Percentiles rank a stretch among this genome's conserved stretches.
Evolutionary conservation across 1,140 invertebrate genomes (phyloP).

Genomic region (Polypedilum pembai): DNA sequence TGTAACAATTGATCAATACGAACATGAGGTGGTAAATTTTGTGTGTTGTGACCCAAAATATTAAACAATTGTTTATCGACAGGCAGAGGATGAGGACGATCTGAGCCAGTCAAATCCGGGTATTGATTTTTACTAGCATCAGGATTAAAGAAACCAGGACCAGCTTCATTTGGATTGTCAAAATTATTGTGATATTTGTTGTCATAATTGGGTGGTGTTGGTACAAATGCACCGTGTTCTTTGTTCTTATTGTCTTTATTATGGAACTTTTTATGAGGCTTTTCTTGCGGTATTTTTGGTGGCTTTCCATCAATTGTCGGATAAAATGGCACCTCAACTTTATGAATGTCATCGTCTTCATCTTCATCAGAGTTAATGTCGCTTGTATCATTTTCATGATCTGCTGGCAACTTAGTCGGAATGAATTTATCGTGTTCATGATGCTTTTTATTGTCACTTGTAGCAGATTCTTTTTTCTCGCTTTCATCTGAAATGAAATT

Average conservation of each 20-base stretch:
- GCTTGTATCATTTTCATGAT: constrained; percentile 35
- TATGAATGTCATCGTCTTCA: neutral
- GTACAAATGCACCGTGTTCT: constrained; percentile 15
- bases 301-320: constrained; percentile 42
- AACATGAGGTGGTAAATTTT: constrained; percentile 40
- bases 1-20: constrained; percentile 51
- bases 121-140: constrained; percentile 34
- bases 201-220: neutral
- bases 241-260: constrained; percentile 29
- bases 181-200: constrained; percentile 19
- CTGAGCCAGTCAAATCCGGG: constrained; percentile 29
- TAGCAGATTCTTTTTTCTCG: constrained; percentile 31
- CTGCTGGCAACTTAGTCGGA: constrained; percentile 35
- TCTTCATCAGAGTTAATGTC: constrained; percentile 30
- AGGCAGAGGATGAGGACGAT: constrained; percentile 37
- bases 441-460: constrained; percentile 32
- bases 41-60: constrained; percentile 37
- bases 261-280: constrained; percentile 29
- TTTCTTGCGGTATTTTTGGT: constrained; percentile 35
- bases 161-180: constrained; percentile 30
- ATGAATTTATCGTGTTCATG: constrained; percentile 36
- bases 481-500: constrained; percentile 12
- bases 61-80: constrained; percentile 38
- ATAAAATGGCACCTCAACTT: constrained; percentile 39
- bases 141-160: constrained; percentile 44